phyloP scores from a whole-genome alignment of 2,888 invertebrate genomes.

The Oscheius myriophilus region DNA sequence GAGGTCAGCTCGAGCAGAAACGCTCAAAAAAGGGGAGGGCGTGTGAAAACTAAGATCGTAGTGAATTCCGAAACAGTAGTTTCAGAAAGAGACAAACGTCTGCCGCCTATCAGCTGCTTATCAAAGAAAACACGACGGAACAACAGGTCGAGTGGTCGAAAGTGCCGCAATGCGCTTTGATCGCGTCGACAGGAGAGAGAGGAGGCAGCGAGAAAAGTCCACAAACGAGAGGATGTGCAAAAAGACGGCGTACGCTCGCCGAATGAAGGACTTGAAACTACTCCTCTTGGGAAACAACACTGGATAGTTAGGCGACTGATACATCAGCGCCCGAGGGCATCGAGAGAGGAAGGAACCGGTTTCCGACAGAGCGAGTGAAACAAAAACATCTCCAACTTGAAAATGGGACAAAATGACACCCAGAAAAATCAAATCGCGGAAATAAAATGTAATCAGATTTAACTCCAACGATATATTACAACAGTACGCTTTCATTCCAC shows the following conservation, averaged over 20 bases:
- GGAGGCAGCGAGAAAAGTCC: constrained; percentile 30
- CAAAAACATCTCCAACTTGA: not conserved
- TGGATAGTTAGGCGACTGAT: constrained; percentile 2
- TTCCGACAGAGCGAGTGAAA: not conserved
- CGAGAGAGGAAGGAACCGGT: not conserved
- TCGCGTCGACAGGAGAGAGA: constrained; percentile 14
- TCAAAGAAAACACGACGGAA: constrained; percentile 20
- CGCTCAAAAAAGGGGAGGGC: not conserved
- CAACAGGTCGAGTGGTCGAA: constrained; percentile 18
- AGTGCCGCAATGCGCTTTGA: constrained; percentile 24
- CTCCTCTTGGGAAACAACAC: no score
- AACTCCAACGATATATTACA: no score
- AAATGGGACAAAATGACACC: no score
- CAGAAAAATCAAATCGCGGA: no score
- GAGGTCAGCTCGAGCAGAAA: constrained; percentile 24
- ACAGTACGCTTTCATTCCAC: no score
- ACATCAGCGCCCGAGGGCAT: constrained; percentile 5
- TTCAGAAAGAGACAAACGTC: constrained; percentile 1
- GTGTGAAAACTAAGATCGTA: not conserved
- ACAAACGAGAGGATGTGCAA: constrained; percentile 11
- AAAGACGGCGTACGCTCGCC: not conserved
- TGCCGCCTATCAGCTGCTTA: constrained; percentile 21
- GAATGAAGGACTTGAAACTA: not conserved
- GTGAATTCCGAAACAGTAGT: not conserved
- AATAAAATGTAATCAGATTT: no score